A percentile compares a stretch with the other conserved stretches of the same genome.
Conservation (phyloP, 2,113 vertebrate genomes). For the Clinocottus analis region DNA sequence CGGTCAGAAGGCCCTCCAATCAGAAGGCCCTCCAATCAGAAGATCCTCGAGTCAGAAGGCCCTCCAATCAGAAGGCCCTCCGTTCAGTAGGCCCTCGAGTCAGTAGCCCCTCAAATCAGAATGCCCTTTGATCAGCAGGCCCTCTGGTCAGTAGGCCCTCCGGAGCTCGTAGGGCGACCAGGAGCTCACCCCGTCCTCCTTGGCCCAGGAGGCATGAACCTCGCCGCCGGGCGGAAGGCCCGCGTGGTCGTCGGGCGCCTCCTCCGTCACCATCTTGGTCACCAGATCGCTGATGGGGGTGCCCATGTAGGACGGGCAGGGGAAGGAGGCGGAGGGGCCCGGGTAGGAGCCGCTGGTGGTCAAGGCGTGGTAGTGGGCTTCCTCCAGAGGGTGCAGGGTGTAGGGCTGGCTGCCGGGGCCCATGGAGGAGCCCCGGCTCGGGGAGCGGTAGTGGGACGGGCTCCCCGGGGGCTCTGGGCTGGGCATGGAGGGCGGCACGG, state of each 20-base stretch:
- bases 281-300: constrained; percentile 80
- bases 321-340: constrained; percentile 76
- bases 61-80: too few relatives aligned
- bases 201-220: constrained; percentile 83
- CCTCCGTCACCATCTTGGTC: constrained; percentile 84
- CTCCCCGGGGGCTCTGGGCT: constrained; percentile 80
- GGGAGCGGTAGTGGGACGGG: constrained; percentile 81
- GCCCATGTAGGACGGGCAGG: constrained; percentile 85
- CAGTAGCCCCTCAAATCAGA: too few relatives aligned
- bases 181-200: constrained; percentile 84
- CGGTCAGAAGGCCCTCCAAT: constrained; percentile 85
- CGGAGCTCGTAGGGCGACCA: constrained; percentile 90
- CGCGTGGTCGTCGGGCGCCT: constrained; percentile 61
- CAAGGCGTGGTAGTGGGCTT: constrained; percentile 84
- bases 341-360: constrained; percentile 76
- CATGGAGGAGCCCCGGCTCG: constrained; percentile 80
- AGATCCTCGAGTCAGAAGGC: constrained; percentile 80
- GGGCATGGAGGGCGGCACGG: constrained; percentile 80
- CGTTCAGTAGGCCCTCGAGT: too few relatives aligned
- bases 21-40: constrained; percentile 61
- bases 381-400: constrained; percentile 88
- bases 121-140: too few relatives aligned
- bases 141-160: constrained; percentile 83
- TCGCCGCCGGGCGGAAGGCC: constrained; percentile 73
- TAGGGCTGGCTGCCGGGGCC: constrained; percentile 84